Base-by-base conservation (phyloP, 2,888 invertebrate species). In the Orthosia gracilis region DNA sequence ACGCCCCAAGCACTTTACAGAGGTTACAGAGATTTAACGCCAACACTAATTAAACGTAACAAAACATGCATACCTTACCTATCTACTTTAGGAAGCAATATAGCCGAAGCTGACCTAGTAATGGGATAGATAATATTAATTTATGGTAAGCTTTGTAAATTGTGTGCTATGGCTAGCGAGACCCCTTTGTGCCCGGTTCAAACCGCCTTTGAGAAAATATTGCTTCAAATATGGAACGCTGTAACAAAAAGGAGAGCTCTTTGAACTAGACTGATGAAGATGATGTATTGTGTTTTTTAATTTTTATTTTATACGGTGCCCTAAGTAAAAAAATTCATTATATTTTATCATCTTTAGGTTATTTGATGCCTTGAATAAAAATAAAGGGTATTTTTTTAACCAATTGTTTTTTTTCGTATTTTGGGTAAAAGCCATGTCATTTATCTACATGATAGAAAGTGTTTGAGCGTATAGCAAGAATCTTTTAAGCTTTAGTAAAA, bases 131-230 rank as follows among this genome's bases (percentile, higher is more conserved):
- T 77, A 68, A 79, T 68, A 70, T 77, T 68, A 85, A 87, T 85
- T 85, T 82, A 85, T 86, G 77, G 26, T 82, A 83, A 80, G 81
- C 86, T 69, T 67, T 59, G 68, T 63, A 78, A 85, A 83, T 83
- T 74, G 68, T 63, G 47, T 58, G 49, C 72, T 62, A 54, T 73
- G 69, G 67, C 15, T 61, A 66, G 45, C 40, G 55, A 50, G 31
- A 47, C 54, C 66, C 82, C 66, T 72, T 66, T 72, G 69, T 52
- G 49, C n/a, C 17, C 21, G 9, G 52, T 31, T 50, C 63, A 49
- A 80, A 70, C 17, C 5, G 57, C 47, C 62, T 70, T 68, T 5
- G 52, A 68, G 57, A 49, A 80, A 73, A 83, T 74, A 80, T 54
- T 65, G 31, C 23, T 49, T 59, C 55, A 21, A 69, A 47, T 83